Conservation (phyloP, 2,888 invertebrate species). For the Dorcus hopei region DNA sequence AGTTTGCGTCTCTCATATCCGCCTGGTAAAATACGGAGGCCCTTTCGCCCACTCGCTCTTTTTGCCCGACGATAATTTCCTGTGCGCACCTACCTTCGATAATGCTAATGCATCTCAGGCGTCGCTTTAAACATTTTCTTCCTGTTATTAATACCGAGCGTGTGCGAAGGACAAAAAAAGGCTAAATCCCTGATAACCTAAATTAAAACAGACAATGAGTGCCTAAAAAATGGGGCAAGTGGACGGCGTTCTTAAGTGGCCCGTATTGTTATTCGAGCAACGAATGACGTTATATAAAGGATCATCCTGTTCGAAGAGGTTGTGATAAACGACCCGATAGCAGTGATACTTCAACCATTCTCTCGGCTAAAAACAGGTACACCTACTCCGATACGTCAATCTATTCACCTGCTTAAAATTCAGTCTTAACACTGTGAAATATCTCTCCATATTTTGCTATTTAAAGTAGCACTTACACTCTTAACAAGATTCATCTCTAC, state of each 20-base stretch:
- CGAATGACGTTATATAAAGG: not conserved
- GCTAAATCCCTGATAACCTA: conserved; percentile 14
- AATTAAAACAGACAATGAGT: conserved; percentile 18
- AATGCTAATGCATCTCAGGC: not conserved
- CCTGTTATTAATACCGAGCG: no score
- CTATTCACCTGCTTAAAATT: not conserved
- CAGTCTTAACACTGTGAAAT: no score
- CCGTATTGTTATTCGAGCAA: conserved; percentile 9
- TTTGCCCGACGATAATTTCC: conserved; percentile 31
- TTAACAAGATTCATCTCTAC: no score
- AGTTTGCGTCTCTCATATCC: conserved; percentile 24
- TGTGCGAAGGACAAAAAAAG: not conserved
- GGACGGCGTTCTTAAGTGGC: conserved; percentile 11
- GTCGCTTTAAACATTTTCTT: not conserved
- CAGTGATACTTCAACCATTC: not conserved
- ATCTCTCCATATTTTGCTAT: no score
- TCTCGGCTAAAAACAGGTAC: not conserved
- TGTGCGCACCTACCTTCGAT: conserved; percentile 11
- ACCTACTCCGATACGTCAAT: not conserved
- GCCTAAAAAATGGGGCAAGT: conserved; percentile 19
- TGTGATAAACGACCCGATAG: conserved; percentile 1
- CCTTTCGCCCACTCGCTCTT: conserved; percentile 17
- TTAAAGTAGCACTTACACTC: no score
- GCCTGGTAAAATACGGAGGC: conserved; percentile 24
- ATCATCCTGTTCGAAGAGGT: not conserved